Evolutionary conservation across 2,797 vertebrate species (phyloP), one percentile per base, ranked within the genome.

Genomic region (Buphagus erythrorhynchus): DNA sequence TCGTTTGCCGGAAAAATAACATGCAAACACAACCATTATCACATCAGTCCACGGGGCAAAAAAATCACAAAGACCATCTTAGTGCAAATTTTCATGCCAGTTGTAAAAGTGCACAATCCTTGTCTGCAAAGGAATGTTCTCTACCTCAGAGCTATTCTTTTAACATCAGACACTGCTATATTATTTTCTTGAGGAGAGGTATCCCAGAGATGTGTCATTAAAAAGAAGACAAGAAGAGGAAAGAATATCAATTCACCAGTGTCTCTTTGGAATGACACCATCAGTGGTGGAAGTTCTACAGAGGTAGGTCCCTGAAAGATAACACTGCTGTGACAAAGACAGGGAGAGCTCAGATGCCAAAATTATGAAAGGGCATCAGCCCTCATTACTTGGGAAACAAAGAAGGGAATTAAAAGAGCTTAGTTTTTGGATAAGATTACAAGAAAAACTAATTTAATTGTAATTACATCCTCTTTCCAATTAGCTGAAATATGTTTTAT

Each of bases 401-500:
- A 57, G 35, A 25, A 20, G 8, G 36, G 24, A 81, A 92, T 69
- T 73, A 52, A 52, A 52, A 88, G 22, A 54, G 26, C 17, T 80
- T 25, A 19, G 4, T 1, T 82, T 89, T 91, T 90, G 19, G 25
- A 88, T 80, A 46, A 74, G 29, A 88, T 86, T 78, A 73, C 69
- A 86, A 91, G 76, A 71, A 75, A 92, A 86, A 51, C 10, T 33
- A 78, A 16, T 83, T 91, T 93, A 91, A 91, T 77, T 94, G 28
- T 72, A 93, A 90, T 86, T 93, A 72, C 72, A 94, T 92, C 81
- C 89, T 90, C 73, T 62, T 81, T 77, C 40, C 51, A 90, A 77
- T 93, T 86, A 93, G n/a, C 43, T 78, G 46, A 78, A 92, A 59
- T 77, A 36, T 6, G 38, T 75, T 94, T 92, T 65, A 20, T 20